Percentiles rank a stretch among this genome's conserved stretches.
These are phyloP conservation scores for Andricus curvator DNA, from an alignment of 2,888 invertebrate species.

Conservation along the genomic window DNA sequence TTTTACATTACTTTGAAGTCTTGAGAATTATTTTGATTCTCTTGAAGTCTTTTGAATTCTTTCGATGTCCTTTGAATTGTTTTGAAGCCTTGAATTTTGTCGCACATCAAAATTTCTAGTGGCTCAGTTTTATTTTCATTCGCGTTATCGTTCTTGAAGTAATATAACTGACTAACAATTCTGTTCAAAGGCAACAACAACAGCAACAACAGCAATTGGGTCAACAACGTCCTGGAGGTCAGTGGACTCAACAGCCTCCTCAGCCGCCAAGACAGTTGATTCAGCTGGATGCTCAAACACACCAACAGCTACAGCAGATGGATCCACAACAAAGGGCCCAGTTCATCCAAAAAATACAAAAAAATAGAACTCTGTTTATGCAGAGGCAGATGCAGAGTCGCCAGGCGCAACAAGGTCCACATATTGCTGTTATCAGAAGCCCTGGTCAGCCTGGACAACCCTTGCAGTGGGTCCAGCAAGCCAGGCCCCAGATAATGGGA, in stretches of 20 bases:
- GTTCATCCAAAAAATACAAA: slow-evolving; percentile 88
- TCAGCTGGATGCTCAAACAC: slow-evolving; percentile 90
- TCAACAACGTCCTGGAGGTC: slow-evolving; percentile 71
- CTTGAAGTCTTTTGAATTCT: no score
- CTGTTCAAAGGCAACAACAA: slow-evolving; percentile 70
- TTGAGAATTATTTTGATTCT: accelerated
- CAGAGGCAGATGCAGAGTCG: slow-evolving; percentile 82
- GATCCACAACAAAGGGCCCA: slow-evolving; percentile 89
- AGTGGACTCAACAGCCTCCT: slow-evolving; percentile 80
- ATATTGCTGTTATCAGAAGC: slow-evolving; percentile 85
- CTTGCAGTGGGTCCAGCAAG: slow-evolving; percentile 85
- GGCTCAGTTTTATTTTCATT: no score
- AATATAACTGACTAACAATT: no score
- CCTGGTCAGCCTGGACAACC: slow-evolving; percentile 83
- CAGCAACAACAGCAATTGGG: slow-evolving; percentile 76
- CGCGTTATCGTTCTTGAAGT: no score
- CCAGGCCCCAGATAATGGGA: slow-evolving; percentile 81
- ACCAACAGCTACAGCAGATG: slow-evolving; percentile 90
- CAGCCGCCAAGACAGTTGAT: slow-evolving; percentile 85
- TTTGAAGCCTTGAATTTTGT: no score
- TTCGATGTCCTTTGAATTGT: no score
- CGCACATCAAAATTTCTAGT: no score
- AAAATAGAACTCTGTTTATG: slow-evolving; percentile 81
- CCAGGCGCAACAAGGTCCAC: slow-evolving; percentile 81
- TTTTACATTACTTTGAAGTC: accelerated